Evolutionary conservation across 2,888 invertebrate species (phyloP).

Genomic region (Aplocera efformata): DNA sequence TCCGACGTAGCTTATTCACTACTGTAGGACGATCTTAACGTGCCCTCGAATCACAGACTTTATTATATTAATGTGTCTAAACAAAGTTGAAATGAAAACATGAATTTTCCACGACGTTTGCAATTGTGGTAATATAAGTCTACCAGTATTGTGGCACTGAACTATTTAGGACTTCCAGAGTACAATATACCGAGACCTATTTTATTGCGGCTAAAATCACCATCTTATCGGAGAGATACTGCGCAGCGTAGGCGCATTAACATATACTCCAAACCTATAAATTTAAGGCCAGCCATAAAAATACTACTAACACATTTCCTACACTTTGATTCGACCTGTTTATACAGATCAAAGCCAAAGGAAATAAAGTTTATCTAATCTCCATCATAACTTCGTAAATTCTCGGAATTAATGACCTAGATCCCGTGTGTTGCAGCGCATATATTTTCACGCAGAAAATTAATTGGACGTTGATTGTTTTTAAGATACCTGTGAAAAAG

Average conservation of each 20-base stretch:
- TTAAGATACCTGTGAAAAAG: conserved; percentile 22
- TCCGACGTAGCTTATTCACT: no score
- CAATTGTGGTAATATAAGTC: no score
- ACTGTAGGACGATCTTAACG: no score
- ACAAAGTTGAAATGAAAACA: no score
- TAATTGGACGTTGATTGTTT: conserved; percentile 33
- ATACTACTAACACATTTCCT: conserved; percentile 75
- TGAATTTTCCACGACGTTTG: no score
- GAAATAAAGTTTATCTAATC: conserved; percentile 71
- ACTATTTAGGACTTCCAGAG: conserved; percentile 3
- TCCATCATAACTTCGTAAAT: conserved; percentile 52
- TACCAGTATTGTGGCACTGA: background rate
- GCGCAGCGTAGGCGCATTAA: conserved; percentile 72
- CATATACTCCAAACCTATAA: conserved; percentile 63
- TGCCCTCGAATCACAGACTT: no score
- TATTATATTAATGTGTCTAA: no score
- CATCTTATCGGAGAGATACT: conserved; percentile 56
- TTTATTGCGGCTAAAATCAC: conserved; percentile 47
- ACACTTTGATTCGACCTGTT: conserved; percentile 76
- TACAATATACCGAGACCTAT: conserved; percentile 38
- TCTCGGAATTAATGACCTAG: conserved; percentile 48
- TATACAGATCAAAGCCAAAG: conserved; percentile 72
- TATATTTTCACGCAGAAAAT: conserved; percentile 34
- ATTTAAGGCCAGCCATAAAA: conserved; percentile 74
- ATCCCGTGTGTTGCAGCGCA: conserved; percentile 30